Conservation (phyloP, 1,140 invertebrate species). For the Philotrypesis tridentata region DNA sequence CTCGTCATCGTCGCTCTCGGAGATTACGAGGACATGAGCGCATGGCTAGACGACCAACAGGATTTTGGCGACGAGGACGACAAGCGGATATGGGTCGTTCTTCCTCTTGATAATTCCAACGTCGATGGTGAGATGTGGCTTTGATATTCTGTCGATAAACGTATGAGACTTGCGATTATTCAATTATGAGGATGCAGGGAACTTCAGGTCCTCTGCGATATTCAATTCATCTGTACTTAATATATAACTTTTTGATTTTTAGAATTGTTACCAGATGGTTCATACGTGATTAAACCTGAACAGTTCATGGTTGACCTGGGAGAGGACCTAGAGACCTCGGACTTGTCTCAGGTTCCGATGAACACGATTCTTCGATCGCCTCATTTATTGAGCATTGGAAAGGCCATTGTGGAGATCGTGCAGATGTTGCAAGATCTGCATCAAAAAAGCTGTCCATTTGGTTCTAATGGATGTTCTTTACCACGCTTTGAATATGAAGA, state of each 20-base stretch:
- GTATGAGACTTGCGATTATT: not conserved
- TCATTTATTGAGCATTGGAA: constrained; percentile 63
- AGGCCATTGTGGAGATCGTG: constrained; percentile 60
- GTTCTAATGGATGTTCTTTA: constrained; percentile 46
- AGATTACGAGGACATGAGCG: constrained; percentile 54
- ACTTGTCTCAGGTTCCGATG: constrained; percentile 13
- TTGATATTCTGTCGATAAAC: not conserved
- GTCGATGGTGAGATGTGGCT: constrained; percentile 57
- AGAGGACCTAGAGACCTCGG: constrained; percentile 43
- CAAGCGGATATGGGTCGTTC: constrained; percentile 61
- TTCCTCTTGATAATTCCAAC: constrained; percentile 62
- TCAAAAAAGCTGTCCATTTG: constrained; percentile 53
- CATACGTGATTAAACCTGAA: constrained; percentile 61
- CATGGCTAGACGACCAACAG: constrained; percentile 59
- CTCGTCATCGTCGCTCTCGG: constrained; percentile 61
- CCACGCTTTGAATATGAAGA: constrained; percentile 52
- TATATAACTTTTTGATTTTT: constrained; percentile 17
- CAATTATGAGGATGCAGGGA: not conserved
- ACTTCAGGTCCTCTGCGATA: not conserved
- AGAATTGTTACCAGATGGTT: constrained; percentile 63
- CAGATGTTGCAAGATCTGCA: constrained; percentile 54
- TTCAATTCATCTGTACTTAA: not conserved
- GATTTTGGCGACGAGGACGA: constrained; percentile 30
- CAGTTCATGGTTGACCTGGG: constrained; percentile 51
- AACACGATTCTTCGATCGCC: constrained; percentile 60